These are phyloP conservation scores for Empidonax traillii DNA, from an alignment of 2,113 vertebrate species.

Conservation along the genomic window DNA sequence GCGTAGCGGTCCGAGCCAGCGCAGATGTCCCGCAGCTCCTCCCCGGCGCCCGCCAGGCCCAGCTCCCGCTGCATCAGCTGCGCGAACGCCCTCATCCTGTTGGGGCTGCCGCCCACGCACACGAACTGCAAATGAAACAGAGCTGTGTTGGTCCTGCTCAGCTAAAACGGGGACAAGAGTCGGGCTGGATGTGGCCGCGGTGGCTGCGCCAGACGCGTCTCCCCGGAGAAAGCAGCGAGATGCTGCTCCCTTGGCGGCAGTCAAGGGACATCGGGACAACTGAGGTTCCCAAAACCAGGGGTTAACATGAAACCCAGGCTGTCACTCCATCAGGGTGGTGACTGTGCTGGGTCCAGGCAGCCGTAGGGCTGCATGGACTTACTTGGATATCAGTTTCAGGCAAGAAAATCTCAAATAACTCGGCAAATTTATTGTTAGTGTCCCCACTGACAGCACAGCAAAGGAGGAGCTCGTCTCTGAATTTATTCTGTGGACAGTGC, in stretches of 20 bases:
- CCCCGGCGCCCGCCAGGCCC: slow-evolving; percentile 57
- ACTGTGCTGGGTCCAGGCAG: accelerated
- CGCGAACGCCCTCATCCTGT: slow-evolving; percentile 86
- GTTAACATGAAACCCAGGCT: accelerated
- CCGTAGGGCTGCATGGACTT: not conserved
- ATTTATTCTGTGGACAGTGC: slow-evolving; percentile 42
- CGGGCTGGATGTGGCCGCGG: not conserved
- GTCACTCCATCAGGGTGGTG: not conserved
- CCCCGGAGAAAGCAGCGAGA: accelerated
- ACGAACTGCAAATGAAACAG: slow-evolving; percentile 75
- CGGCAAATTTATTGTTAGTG: not conserved
- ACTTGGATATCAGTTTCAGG: not conserved
- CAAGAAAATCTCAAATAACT: slow-evolving; percentile 44
- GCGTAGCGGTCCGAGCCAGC: slow-evolving; percentile 83
- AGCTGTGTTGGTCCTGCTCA: accelerated
- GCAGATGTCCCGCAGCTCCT: slow-evolving; percentile 79
- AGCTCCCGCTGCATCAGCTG: slow-evolving; percentile 82
- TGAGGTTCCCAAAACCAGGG: not conserved
- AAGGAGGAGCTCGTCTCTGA: not conserved
- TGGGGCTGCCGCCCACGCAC: slow-evolving; percentile 84
- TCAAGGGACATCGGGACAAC: not conserved
- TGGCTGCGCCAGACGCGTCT: not conserved
- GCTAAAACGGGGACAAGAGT: not conserved
- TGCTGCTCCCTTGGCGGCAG: accelerated
- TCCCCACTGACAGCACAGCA: slow-evolving; percentile 41